A percentile compares a stretch with the other conserved stretches of the same genome.
phyloP scores from a whole-genome alignment of 2,888 invertebrate genomes.

The Eudasyphora cyanicolor region DNA sequence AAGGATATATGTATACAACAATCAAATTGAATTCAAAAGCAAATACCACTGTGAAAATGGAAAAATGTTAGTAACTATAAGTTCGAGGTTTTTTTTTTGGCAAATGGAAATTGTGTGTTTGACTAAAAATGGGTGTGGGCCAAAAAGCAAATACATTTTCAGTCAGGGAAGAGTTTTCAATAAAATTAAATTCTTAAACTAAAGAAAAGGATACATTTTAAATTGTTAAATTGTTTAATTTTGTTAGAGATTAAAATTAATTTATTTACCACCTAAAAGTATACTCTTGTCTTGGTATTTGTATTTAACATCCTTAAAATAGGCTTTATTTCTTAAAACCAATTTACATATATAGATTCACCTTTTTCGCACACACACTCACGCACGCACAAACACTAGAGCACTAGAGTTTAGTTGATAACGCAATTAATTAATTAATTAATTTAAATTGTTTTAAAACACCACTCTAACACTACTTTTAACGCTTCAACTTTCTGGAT shows the following conservation, averaged over 20 bases:
- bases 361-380: slow-evolving; percentile 12
- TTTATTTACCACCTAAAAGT: neutral
- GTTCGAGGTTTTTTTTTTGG: slow-evolving; percentile 16
- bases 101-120: slow-evolving; percentile 4
- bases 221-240: neutral
- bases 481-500: neutral
- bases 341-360: neutral
- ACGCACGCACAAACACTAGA: slow-evolving; percentile 7
- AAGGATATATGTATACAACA: slow-evolving; percentile 49
- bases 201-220: no score
- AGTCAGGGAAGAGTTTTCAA: no score
- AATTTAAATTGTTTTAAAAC: neutral
- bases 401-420: neutral
- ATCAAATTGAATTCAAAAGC: slow-evolving; percentile 45
- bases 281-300: neutral
- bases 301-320: neutral
- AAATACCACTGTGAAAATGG: slow-evolving; percentile 48
- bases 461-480: neutral
- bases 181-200: no score
- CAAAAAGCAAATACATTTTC: slow-evolving; percentile 23
- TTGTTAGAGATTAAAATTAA: neutral
- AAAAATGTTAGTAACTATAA: slow-evolving; percentile 37
- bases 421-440: slow-evolving; percentile 9
- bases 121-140: slow-evolving; percentile 60
- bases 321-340: neutral